Conservation (phyloP, 2,888 invertebrate species). For the Papilio protenor region DNA sequence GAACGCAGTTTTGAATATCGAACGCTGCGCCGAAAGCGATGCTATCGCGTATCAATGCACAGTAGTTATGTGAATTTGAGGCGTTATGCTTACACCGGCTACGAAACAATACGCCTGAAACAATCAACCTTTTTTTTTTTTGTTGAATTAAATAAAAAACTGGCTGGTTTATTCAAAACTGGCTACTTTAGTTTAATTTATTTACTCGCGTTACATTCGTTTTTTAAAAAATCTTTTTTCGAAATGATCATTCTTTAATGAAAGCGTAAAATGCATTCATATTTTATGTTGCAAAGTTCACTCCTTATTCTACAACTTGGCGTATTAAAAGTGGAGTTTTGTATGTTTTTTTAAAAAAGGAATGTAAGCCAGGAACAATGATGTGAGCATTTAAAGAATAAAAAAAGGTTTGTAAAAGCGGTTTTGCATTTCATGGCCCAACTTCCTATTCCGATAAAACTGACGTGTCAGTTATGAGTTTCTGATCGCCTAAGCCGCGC, state of each 20-base stretch:
- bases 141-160: slow-evolving; percentile 27
- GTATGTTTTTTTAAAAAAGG: slow-evolving; percentile 3
- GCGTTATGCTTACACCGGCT: slow-evolving; percentile 48
- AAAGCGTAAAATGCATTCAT: slow-evolving; percentile 20
- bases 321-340: background rate
- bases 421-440: slow-evolving; percentile 55
- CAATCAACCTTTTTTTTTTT: slow-evolving; percentile 30
- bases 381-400: slow-evolving; percentile 33
- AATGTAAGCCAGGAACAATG: slow-evolving; percentile 22
- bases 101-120: slow-evolving; percentile 46
- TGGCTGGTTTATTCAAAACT: slow-evolving; percentile 20
- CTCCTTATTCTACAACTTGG: slow-evolving; percentile 28
- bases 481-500: slow-evolving; percentile 67
- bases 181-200: slow-evolving; percentile 14
- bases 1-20: slow-evolving; percentile 77
- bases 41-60: slow-evolving; percentile 68
- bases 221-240: background rate
- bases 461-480: slow-evolving; percentile 78
- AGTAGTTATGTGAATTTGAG: slow-evolving; percentile 65
- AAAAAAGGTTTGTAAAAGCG: slow-evolving; percentile 28
- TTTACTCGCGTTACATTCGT: background rate
- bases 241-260: slow-evolving; percentile 6
- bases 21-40: slow-evolving; percentile 67
- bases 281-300: background rate
- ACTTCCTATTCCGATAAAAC: slow-evolving; percentile 73